Evolutionary conservation across 2,797 vertebrate species (phyloP).

Genomic region (Taeniopygia guttata): DNA sequence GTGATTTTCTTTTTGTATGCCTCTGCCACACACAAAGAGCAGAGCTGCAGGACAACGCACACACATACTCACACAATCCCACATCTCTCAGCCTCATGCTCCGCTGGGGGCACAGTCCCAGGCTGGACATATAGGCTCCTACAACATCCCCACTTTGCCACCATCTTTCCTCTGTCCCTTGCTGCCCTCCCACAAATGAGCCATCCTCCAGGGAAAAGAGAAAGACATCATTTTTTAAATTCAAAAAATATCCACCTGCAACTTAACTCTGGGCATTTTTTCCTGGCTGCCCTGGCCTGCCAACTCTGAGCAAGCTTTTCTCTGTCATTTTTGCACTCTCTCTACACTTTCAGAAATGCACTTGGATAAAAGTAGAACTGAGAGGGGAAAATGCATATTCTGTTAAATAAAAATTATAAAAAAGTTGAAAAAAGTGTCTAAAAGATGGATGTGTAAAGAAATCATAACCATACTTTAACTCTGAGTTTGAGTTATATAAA

Average conservation of each 20-base stretch:
- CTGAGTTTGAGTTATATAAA: slow-evolving; percentile 30
- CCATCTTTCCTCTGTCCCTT: background rate
- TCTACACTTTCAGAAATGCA: slow-evolving; percentile 62
- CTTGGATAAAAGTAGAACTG: slow-evolving; percentile 60
- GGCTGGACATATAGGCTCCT: background rate
- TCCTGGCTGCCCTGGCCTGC: slow-evolving; percentile 19
- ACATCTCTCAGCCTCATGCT: background rate
- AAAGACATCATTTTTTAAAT: background rate
- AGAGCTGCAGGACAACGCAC: background rate
- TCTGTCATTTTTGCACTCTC: slow-evolving; percentile 54
- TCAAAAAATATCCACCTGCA: background rate
- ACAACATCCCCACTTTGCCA: rapidly evolving
- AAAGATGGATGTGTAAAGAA: slow-evolving; percentile 36
- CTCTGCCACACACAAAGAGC: background rate
- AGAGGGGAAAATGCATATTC: slow-evolving; percentile 57
- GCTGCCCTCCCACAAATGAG: background rate
- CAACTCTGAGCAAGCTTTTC: slow-evolving; percentile 32
- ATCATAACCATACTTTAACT: background rate
- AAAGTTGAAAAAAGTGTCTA: slow-evolving; percentile 34
- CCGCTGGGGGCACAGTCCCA: rapidly evolving
- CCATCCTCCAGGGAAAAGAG: background rate
- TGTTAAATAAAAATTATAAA: slow-evolving; percentile 10
- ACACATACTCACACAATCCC: rapidly evolving
- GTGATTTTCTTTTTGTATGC: background rate
- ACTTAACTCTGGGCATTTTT: slow-evolving; percentile 25